These are phyloP conservation scores for Hypomecis punctinalis DNA, from an alignment of 2,888 invertebrate genomes.

Conservation along the genomic window DNA sequence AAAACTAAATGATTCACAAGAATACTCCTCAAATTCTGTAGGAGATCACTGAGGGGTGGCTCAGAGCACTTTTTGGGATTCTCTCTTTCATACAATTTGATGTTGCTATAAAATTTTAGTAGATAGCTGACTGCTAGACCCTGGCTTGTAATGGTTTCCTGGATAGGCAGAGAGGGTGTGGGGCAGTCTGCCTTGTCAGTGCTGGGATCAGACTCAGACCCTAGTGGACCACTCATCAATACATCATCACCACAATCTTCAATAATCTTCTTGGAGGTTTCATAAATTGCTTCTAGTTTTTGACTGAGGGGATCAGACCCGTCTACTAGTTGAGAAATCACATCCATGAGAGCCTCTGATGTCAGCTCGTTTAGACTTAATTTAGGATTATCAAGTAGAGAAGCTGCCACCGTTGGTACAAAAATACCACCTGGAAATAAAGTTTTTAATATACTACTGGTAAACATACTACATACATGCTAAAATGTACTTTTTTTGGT, in stretches of 20 bases:
- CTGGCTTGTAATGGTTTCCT: slow-evolving; percentile 72
- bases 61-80: slow-evolving; percentile 91
- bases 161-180: slow-evolving; percentile 74
- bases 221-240: slow-evolving; percentile 63
- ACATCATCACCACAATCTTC: slow-evolving; percentile 77
- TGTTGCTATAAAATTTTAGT: slow-evolving; percentile 87
- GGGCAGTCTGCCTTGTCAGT: slow-evolving; percentile 74
- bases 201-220: slow-evolving; percentile 63
- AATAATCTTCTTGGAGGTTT: slow-evolving; percentile 75
- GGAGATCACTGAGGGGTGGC: slow-evolving; percentile 89
- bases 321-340: slow-evolving; percentile 84
- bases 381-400: slow-evolving; percentile 82
- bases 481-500: no score
- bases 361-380: slow-evolving; percentile 83
- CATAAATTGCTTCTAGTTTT: slow-evolving; percentile 73
- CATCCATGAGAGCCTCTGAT: slow-evolving; percentile 88
- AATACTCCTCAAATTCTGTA: slow-evolving; percentile 84
- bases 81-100: slow-evolving; percentile 89
- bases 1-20: slow-evolving; percentile 85
- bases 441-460: slow-evolving; percentile 4
- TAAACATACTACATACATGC: no score
- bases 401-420: slow-evolving; percentile 84
- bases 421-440: slow-evolving; percentile 79
- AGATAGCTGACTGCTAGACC: slow-evolving; percentile 78
- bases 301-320: slow-evolving; percentile 85